These are phyloP conservation scores for Clinocottus analis DNA, from an alignment of 2,113 vertebrate species.

Conservation along the genomic window DNA sequence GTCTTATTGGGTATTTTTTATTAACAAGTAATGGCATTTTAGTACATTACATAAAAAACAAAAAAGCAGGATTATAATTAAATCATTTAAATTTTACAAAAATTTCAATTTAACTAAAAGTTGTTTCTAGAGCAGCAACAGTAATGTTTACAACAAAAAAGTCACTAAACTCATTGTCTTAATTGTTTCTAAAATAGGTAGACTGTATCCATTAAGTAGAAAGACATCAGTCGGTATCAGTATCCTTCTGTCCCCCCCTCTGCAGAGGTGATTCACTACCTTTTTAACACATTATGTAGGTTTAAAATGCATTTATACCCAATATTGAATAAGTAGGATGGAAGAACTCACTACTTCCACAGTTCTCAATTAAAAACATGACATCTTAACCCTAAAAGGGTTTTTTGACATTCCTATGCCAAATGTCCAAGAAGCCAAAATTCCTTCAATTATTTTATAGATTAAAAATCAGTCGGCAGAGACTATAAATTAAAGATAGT, in stretches of 20 bases:
- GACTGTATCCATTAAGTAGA: too few species aligned
- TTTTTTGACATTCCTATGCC: too few species aligned
- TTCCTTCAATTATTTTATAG: background rate
- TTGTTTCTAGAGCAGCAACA: background rate
- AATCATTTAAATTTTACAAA: too few species aligned
- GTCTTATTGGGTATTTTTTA: background rate
- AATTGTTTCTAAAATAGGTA: too few species aligned
- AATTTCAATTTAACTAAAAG: background rate
- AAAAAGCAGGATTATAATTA: too few species aligned
- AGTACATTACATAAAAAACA: background rate
- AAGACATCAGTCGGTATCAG: background rate
- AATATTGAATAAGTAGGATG: background rate
- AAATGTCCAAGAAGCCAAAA: too few species aligned
- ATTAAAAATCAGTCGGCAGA: background rate
- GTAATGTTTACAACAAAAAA: background rate
- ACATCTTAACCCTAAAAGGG: too few species aligned
- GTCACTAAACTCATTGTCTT: too few species aligned
- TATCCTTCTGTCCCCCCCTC: background rate
- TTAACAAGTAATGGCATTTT: background rate
- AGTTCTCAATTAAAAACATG: too few species aligned
- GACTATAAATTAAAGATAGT: background rate
- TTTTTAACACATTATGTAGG: background rate
- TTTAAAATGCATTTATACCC: too few species aligned
- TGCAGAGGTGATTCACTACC: background rate
- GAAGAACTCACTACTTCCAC: background rate